Percentiles rank a stretch among this genome's conserved stretches.
Conservation (phyloP, 2,888 invertebrate species). For the Adela reaumurella region DNA sequence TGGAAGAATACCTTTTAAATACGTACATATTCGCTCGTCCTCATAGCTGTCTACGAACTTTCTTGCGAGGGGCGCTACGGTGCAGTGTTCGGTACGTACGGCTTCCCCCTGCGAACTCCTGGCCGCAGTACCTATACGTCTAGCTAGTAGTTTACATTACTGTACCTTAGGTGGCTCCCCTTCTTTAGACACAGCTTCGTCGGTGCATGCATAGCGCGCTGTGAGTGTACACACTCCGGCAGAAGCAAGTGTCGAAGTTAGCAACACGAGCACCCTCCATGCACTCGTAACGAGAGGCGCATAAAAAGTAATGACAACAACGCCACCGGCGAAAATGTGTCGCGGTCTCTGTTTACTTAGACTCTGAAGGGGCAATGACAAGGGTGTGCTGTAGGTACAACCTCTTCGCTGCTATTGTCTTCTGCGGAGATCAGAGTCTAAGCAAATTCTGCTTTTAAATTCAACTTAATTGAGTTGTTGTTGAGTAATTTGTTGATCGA, state of each 20-base stretch:
- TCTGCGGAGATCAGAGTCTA: too few species aligned
- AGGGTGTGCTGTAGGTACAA: too few species aligned
- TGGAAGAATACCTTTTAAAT: too few species aligned
- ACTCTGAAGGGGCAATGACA: neutral
- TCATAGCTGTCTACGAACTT: neutral
- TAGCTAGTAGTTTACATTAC: too few species aligned
- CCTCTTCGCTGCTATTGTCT: too few species aligned
- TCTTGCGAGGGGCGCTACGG: neutral
- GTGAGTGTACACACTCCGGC: neutral
- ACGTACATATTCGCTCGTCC: neutral
- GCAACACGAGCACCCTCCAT: constrained; percentile 1
- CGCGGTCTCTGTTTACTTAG: neutral
- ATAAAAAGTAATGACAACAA: constrained; percentile 2
- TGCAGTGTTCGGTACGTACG: neutral
- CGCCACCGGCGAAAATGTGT: neutral
- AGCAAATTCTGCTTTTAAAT: too few species aligned
- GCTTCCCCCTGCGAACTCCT: neutral
- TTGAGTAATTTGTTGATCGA: too few species aligned
- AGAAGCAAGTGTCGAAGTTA: constrained; percentile 2
- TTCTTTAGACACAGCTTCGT: too few species aligned
- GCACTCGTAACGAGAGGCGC: neutral
- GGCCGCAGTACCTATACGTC: too few species aligned
- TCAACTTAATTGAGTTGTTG: too few species aligned
- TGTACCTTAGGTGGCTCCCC: too few species aligned
- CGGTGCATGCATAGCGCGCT: too few species aligned